phyloP scores from a whole-genome alignment of 2,888 invertebrate species.

The Clanis bilineata region DNA sequence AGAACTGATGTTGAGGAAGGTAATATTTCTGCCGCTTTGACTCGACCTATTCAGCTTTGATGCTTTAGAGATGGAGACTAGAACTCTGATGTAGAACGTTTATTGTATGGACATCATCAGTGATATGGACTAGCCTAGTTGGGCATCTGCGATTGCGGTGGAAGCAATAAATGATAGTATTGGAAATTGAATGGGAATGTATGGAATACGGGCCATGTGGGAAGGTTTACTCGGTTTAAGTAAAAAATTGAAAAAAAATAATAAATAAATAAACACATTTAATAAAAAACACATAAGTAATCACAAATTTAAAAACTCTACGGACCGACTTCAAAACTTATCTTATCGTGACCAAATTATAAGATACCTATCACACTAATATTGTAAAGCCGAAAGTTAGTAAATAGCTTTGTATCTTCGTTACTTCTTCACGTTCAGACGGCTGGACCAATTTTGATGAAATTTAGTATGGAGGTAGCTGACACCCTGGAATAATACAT shows the following conservation, averaged over 20 bases:
- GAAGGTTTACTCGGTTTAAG: background rate
- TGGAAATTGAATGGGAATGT: background rate
- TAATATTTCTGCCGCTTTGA: constrained; percentile 66
- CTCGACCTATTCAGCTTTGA: constrained; percentile 28
- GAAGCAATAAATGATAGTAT: background rate
- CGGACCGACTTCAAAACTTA: too few relatives aligned
- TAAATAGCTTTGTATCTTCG: too few relatives aligned
- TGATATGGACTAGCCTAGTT: background rate
- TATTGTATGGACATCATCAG: background rate
- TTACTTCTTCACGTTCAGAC: too few relatives aligned
- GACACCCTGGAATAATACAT: too few relatives aligned
- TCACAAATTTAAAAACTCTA: too few relatives aligned
- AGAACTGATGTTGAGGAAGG: constrained; percentile 40
- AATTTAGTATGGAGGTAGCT: too few relatives aligned
- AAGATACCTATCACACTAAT: too few relatives aligned
- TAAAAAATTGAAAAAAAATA: background rate
- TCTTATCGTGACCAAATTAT: too few relatives aligned
- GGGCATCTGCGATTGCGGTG: background rate
- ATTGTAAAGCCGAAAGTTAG: too few relatives aligned
- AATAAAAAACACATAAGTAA: too few relatives aligned
- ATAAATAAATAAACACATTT: too few relatives aligned
- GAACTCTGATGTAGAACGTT: background rate
- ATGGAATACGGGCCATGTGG: background rate
- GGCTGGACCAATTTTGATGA: too few relatives aligned
- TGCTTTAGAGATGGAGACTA: background rate